These are phyloP conservation scores for Trematomus loennbergii DNA, from an alignment of 2,113 vertebrate genomes.

Conservation along the genomic window DNA sequence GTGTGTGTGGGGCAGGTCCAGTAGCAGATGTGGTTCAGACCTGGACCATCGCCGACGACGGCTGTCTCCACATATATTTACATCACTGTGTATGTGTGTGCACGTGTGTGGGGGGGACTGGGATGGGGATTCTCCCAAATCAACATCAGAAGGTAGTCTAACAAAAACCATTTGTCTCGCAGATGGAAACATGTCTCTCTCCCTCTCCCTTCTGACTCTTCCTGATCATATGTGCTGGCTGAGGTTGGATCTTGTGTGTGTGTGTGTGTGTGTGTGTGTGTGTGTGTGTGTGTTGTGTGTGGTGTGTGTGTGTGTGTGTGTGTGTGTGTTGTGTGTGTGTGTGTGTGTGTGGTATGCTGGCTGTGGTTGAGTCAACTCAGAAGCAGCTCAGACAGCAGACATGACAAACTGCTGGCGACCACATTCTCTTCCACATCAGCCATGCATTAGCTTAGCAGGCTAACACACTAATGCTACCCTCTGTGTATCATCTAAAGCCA, in stretches of 20 bases:
- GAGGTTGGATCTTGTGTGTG: constrained; percentile 44
- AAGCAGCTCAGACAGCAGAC: constrained; percentile 82
- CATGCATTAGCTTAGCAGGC: constrained; percentile 76
- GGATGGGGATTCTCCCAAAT: constrained; percentile 82
- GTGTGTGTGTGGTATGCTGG: constrained; percentile 62
- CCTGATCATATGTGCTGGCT: constrained; percentile 80
- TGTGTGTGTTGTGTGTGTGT: constrained; percentile 32
- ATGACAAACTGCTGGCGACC: constrained; percentile 85
- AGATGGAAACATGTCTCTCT: constrained; percentile 82
- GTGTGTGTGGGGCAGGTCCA: constrained; percentile 74
- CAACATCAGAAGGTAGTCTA: constrained; percentile 82
- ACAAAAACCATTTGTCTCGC: constrained; percentile 84
- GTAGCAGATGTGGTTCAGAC: constrained; percentile 83
- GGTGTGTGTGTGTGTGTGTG: constrained; percentile 22
- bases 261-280: constrained; percentile 10
- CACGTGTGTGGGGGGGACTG: constrained; percentile 39
- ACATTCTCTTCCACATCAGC: constrained; percentile 82
- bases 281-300: constrained; percentile 20
- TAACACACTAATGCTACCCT: constrained; percentile 52
- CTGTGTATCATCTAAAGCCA: constrained; percentile 12
- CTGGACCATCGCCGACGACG: constrained; percentile 70
- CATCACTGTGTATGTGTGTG: constrained; percentile 62
- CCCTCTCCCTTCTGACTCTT: constrained; percentile 61
- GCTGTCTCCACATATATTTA: constrained; percentile 80
- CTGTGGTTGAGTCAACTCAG: constrained; percentile 80